Conservation (phyloP, 2,797 vertebrate species). For the Perodicticus potto region DNA sequence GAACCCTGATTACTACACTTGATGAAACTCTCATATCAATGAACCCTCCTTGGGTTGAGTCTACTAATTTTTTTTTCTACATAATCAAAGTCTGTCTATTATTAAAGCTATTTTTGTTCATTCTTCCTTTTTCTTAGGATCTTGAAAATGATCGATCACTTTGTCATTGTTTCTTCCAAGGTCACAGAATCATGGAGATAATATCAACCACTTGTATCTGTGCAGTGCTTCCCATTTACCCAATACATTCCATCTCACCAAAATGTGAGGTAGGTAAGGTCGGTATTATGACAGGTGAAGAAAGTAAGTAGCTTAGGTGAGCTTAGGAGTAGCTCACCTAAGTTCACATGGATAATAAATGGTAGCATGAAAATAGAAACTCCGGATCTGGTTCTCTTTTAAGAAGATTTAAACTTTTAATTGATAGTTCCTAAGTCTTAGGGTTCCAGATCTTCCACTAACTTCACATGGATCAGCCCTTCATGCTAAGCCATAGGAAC, state of each 20-base stretch:
- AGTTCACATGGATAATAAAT: neutral
- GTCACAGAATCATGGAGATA: neutral
- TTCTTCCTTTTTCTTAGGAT: constrained; percentile 15
- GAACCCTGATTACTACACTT: neutral
- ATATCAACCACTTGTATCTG: neutral
- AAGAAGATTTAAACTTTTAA: neutral
- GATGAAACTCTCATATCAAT: neutral
- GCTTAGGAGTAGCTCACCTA: neutral
- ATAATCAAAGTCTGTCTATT: neutral
- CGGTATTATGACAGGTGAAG: neutral
- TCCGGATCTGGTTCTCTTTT: neutral
- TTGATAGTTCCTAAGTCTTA: neutral
- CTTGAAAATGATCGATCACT: neutral
- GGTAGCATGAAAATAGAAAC: neutral
- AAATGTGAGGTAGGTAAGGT: neutral
- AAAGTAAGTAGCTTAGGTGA: neutral
- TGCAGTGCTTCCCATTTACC: neutral
- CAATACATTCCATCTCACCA: neutral
- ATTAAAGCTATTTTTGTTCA: neutral
- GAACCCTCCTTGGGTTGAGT: neutral
- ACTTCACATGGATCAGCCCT: neutral
- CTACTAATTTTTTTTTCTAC: neutral
- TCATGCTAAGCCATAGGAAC: neutral
- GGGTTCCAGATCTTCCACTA: neutral
- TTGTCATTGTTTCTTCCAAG: constrained; percentile 1